Base-by-base conservation (phyloP, 2,113 vertebrate genomes). In the Helogale parvula region DNA sequence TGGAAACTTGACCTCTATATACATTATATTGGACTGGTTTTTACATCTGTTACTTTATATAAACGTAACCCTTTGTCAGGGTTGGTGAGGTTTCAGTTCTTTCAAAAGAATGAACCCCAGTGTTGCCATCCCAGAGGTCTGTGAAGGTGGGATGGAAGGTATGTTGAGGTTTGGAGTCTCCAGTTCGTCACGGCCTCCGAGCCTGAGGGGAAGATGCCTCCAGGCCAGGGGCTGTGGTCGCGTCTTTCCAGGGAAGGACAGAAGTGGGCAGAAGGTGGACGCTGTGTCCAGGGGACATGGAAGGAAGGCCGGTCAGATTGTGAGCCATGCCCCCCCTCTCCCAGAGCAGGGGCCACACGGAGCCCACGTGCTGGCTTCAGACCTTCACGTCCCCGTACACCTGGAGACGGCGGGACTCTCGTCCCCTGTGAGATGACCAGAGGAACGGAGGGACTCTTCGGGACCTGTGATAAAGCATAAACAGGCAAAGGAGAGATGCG, bases 281-380 rank as follows among this genome's bases (percentile, higher is more conserved):
- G 0, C 1, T 0, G 13, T 23, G 5, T 31, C 15, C 25, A 29
- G 93, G n/a, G 15, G 1, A 0, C 0, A 0, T 0, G 7, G 19
- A 2, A 38, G 31, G 88, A 57, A 19, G 45, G 21, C 57, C 47
- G 1, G 17, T 19, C 3, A 27, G 21, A 0, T 3, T 8, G 10
- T 4, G 68, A 12, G n/a, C 7, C 17, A 41, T 38, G 0, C 50
- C 15, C 4, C 1, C 1, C 19, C 45, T 9, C 45, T 0, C 45
- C 45, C 41, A 1, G 14, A 47, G 12, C 1, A 23, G 1, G 21
- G 23, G 16, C 9, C 21, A 1, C 2, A 0, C 5, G 0, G 15
- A 17, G 2, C 9, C 47, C 2, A 0, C 10, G 12, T 1, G 14
- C 2, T 50, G 13, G 15, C 57, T 47, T 14, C 7, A 0, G 60